Percentiles rank a stretch among this genome's conserved stretches.
Evolutionary conservation across 2,888 invertebrate species (phyloP).

Genomic region (Tetragnatha montana): DNA sequence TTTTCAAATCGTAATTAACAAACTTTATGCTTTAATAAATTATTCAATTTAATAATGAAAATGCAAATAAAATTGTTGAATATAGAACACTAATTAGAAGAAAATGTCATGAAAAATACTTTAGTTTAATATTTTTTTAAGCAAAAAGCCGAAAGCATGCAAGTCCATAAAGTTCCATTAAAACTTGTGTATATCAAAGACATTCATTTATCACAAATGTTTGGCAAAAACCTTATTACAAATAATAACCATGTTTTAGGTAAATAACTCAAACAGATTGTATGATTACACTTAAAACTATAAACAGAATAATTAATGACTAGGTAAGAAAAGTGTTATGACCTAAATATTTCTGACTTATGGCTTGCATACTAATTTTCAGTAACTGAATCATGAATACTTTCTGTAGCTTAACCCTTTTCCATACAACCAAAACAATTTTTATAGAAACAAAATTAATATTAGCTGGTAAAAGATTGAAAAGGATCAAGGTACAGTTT

Average conservation of each 20-base stretch:
- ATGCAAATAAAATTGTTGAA: neutral
- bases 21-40: no score
- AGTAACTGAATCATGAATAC: no score
- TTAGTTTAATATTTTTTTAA: neutral
- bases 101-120: neutral
- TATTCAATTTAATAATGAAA: neutral
- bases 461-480: no score
- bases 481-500: no score
- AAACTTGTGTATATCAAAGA: neutral
- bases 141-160: constrained; percentile 1
- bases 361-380: no score
- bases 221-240: constrained; percentile 19
- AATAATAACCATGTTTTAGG: neutral
- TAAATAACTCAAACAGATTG: constrained; percentile 3
- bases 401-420: no score
- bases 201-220: constrained; percentile 21
- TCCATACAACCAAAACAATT: no score
- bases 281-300: constrained; percentile 8
- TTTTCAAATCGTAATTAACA: no score
- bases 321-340: constrained; percentile 9
- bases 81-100: neutral
- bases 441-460: no score
- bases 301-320: constrained; percentile 34
- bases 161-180: neutral
- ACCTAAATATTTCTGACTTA: no score